A percentile compares a stretch with the other conserved stretches of the same genome.
Conservation (phyloP, 30 jellyfish, hydroid and myxozoan genomes). For the Hydractinia echinata region DNA sequence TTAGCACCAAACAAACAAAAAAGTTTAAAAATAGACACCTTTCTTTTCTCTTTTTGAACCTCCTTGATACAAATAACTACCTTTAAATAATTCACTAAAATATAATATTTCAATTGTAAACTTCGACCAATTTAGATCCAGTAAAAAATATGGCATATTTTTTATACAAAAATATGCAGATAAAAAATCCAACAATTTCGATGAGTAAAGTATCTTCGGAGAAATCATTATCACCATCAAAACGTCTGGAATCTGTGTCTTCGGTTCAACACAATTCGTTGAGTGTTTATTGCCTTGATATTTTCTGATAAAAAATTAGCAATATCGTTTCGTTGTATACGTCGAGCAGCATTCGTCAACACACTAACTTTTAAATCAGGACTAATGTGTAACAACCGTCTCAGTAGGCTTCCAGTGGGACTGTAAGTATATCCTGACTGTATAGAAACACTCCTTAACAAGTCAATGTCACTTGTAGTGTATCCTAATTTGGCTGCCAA, state of each 20-base stretch:
- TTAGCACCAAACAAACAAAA: no score
- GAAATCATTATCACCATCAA: no score
- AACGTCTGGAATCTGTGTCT: not conserved
- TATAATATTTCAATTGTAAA: no score
- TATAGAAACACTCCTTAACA: not conserved
- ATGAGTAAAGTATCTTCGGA: no score
- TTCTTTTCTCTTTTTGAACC: no score
- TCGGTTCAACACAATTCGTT: not conserved
- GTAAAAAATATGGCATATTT: no score
- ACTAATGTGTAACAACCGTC: not conserved
- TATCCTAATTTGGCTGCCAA: not conserved
- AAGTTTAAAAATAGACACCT: no score
- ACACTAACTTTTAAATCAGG: slow-evolving; percentile 5
- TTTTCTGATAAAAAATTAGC: not conserved
- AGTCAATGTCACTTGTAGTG: not conserved
- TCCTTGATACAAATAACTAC: no score
- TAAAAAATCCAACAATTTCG: no score
- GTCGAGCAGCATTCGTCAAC: not conserved
- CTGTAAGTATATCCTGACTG: not conserved
- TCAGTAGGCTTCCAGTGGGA: slow-evolving; percentile 1
- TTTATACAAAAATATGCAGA: no score
- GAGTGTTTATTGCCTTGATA: not conserved
- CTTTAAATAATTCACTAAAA: no score
- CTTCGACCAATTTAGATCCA: no score
- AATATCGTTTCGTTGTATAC: not conserved